Conservation (phyloP, 2,113 vertebrate species). For the Arizona elegans region DNA sequence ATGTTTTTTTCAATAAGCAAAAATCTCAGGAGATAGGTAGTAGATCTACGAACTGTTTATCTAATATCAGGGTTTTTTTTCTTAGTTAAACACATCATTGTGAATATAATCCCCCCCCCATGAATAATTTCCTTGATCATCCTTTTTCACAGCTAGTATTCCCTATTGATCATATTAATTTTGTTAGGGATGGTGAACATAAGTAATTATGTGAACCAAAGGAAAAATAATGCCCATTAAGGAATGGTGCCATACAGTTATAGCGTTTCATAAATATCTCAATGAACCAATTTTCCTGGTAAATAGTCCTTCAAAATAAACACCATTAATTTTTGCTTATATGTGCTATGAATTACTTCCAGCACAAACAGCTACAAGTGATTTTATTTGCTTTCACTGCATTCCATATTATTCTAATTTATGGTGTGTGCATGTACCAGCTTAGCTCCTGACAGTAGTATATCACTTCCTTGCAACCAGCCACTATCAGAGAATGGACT, state of each 20-base stretch:
- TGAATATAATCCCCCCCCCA: slow-evolving; percentile 15
- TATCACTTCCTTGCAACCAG: slow-evolving; percentile 61
- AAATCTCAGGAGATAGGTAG: background rate
- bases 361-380: slow-evolving; percentile 60
- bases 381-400: slow-evolving; percentile 64
- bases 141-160: slow-evolving; percentile 25
- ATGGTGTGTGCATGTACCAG: slow-evolving; percentile 52
- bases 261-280: slow-evolving; percentile 45
- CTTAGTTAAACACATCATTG: slow-evolving; percentile 36
- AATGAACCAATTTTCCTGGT: slow-evolving; percentile 50
- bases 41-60: slow-evolving; percentile 9
- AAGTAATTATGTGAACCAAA: slow-evolving; percentile 38
- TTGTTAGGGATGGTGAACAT: slow-evolving; percentile 50
- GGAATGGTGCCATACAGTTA: slow-evolving; percentile 18
- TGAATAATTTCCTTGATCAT: slow-evolving; percentile 7
- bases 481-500: slow-evolving; percentile 52
- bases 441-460: slow-evolving; percentile 75
- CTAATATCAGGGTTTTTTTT: background rate
- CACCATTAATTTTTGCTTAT: slow-evolving; percentile 71
- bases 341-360: slow-evolving; percentile 66
- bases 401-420: slow-evolving; percentile 71
- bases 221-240: background rate
- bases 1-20: background rate
- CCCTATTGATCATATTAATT: slow-evolving; percentile 31
- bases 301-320: slow-evolving; percentile 61